Percentiles rank a stretch among this genome's conserved stretches.
These are phyloP conservation scores for Diplosoma virens DNA, from an alignment of 23 tunicate genomes.

Conservation along the genomic window DNA sequence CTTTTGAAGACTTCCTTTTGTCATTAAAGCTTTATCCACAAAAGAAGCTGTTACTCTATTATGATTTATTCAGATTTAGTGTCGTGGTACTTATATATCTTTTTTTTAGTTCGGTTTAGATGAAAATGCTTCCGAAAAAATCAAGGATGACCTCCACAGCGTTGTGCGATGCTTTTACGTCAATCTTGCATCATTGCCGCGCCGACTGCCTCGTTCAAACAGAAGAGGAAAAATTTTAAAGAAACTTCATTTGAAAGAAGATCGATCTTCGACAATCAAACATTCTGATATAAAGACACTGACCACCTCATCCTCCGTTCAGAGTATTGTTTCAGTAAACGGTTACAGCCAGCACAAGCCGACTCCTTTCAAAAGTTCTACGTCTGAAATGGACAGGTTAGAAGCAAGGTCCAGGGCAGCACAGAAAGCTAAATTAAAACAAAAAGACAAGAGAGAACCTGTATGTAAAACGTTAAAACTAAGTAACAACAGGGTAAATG, in stretches of 20 bases:
- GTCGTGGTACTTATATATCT: too few species aligned
- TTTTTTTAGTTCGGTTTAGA: constrained; percentile 19
- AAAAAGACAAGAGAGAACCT: too few species aligned
- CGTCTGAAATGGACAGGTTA: constrained; percentile 21
- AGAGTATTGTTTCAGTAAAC: not conserved
- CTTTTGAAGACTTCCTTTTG: too few species aligned
- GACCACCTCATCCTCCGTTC: not conserved
- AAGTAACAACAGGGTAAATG: too few species aligned
- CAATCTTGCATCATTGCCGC: constrained; percentile 9
- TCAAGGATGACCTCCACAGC: not conserved
- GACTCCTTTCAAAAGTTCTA: not conserved
- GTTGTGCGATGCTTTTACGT: not conserved
- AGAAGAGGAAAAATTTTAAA: constrained; percentile 13
- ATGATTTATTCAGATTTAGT: too few species aligned
- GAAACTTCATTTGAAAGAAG: not conserved
- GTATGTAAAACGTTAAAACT: too few species aligned
- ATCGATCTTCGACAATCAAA: not conserved
- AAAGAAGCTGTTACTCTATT: too few species aligned
- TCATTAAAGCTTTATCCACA: too few species aligned
- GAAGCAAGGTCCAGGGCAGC: constrained; percentile 18
- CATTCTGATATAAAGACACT: not conserved
- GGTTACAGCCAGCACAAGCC: not conserved
- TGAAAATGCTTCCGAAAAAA: not conserved
- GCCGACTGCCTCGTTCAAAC: not conserved
- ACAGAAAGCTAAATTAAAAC: not conserved